A percentile compares a stretch with the other conserved stretches of the same genome.
Evolutionary conservation across 2,113 vertebrate genomes (phyloP).

Genomic region (Raja brachyura): DNA sequence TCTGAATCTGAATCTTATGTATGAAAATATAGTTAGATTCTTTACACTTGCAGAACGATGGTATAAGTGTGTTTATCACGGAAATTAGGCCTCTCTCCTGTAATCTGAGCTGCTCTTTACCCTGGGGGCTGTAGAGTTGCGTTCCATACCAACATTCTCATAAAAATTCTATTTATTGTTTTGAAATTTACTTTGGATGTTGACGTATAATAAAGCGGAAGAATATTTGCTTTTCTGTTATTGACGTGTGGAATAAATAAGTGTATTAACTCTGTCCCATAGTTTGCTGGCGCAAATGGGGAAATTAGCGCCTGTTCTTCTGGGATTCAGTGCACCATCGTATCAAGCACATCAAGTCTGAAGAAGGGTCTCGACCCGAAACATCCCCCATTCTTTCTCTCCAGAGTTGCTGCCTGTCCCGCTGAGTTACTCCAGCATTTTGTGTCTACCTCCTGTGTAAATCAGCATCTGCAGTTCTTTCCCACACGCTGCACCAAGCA

Average conservation of each 20-base stretch:
- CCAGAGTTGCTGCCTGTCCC: too few relatives aligned
- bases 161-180: background rate
- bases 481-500: too few relatives aligned
- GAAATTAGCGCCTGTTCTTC: too few relatives aligned
- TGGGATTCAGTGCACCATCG: too few relatives aligned
- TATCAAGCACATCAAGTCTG: too few relatives aligned
- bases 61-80: slow-evolving; percentile 12
- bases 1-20: too few relatives aligned
- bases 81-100: background rate
- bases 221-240: background rate
- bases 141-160: slow-evolving; percentile 1
- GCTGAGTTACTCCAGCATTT: too few relatives aligned
- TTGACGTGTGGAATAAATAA: background rate
- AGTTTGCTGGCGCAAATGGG: background rate
- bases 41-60: slow-evolving; percentile 4
- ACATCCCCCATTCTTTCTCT: too few relatives aligned
- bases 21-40: background rate
- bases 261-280: background rate
- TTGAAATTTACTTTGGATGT: background rate
- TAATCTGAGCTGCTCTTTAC: background rate
- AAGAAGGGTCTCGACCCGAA: too few relatives aligned
- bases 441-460: too few relatives aligned
- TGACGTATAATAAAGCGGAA: background rate
- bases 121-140: background rate
- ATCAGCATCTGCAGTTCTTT: too few relatives aligned